Conservation (phyloP, 2,888 invertebrate genomes). For the Lasioglossum vierecki region DNA sequence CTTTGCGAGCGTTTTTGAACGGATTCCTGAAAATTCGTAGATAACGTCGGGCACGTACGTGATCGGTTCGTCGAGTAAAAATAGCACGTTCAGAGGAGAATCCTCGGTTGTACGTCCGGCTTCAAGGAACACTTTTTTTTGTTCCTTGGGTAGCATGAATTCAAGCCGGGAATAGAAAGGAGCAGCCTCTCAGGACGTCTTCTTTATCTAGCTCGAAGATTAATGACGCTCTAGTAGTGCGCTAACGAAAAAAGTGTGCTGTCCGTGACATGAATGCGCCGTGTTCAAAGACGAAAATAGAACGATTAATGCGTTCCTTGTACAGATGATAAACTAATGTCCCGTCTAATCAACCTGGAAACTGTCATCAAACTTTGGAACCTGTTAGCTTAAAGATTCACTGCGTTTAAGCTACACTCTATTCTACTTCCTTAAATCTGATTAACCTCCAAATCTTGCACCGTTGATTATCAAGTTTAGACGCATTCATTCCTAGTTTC, state of each 20-base stretch:
- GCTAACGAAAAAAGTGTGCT: slow-evolving; percentile 38
- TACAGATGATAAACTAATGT: not conserved
- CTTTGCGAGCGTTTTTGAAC: not conserved
- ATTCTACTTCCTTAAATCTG: not conserved
- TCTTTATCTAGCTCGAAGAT: slow-evolving; percentile 28
- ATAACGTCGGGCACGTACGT: not conserved
- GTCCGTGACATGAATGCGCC: slow-evolving; percentile 49
- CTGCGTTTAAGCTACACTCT: not conserved
- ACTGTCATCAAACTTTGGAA: not conserved
- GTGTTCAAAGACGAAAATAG: slow-evolving; percentile 24
- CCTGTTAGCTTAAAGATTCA: not conserved
- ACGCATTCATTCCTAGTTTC: not conserved
- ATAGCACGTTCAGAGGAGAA: not conserved
- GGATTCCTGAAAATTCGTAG: not conserved
- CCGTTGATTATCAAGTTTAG: not conserved
- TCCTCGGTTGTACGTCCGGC: not conserved
- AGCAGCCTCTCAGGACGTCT: not conserved
- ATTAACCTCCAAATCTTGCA: not conserved
- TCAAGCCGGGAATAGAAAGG: not conserved
- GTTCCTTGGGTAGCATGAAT: not conserved
- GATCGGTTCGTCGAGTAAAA: slow-evolving; percentile 11
- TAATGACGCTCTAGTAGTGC: slow-evolving; percentile 33
- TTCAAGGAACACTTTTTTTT: not conserved
- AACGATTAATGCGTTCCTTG: slow-evolving; percentile 25
- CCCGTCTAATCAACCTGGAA: not conserved